These are phyloP conservation scores for Coptodon bakossiorum DNA, from an alignment of 2,113 vertebrate species.

Conservation along the genomic window DNA sequence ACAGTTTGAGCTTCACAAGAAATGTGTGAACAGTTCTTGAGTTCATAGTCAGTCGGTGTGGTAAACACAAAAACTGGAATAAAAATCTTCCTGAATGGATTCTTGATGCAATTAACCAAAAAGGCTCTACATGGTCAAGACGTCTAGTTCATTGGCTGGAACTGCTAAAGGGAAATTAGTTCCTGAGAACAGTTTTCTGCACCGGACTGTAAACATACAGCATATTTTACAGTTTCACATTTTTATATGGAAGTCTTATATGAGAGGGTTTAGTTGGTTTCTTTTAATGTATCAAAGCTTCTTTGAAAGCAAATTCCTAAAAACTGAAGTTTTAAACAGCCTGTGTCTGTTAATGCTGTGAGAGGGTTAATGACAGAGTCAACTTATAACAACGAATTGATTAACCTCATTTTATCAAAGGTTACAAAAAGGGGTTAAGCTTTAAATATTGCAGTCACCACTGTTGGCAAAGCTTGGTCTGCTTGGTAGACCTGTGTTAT, in stretches of 20 bases:
- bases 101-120: background rate
- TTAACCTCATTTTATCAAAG: accelerated
- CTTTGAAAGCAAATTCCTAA: background rate
- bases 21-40: background rate
- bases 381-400: background rate
- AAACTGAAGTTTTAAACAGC: background rate
- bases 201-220: accelerated
- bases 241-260: background rate
- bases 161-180: background rate
- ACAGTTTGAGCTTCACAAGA: background rate
- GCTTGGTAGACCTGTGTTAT: background rate
- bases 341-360: accelerated
- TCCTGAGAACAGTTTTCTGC: background rate
- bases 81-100: background rate
- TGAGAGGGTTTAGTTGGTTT: background rate
- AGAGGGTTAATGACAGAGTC: background rate
- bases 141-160: accelerated
- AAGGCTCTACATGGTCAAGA: accelerated
- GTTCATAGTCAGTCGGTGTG: background rate
- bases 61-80: background rate
- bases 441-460: background rate
- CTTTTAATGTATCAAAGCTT: background rate
- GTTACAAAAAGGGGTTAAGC: background rate
- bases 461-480: accelerated
- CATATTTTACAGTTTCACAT: background rate